Conservation (phyloP, 2,888 invertebrate species). For the Drosophila multiciliata region DNA sequence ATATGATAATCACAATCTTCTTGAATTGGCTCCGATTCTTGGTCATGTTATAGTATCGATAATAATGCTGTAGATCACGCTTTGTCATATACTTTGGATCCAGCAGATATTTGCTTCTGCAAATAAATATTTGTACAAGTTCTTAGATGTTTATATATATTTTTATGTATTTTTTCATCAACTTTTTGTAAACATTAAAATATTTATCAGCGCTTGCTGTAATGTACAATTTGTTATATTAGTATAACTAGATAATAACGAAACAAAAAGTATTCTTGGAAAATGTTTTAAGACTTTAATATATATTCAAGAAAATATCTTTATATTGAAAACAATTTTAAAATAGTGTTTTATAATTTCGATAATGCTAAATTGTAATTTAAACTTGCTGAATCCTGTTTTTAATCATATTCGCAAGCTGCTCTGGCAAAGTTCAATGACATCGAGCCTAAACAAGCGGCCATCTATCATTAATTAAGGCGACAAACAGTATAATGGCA, state of each 20-base stretch:
- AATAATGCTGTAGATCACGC: conserved; percentile 82
- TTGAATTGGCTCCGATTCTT: conserved; percentile 81
- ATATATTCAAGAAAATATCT: neutral
- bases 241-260: neutral
- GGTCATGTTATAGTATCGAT: conserved; percentile 82
- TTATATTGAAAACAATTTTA: neutral
- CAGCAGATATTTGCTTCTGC: conserved; percentile 81
- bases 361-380: neutral
- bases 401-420: neutral
- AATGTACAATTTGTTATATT: neutral
- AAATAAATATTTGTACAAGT: conserved; percentile 1
- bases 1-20: conserved; percentile 80
- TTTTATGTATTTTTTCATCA: neutral
- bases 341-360: neutral
- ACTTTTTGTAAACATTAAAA: neutral
- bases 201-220: neutral
- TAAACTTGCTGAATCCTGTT: neutral
- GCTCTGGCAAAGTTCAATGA: conserved; percentile 50
- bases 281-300: neutral
- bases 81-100: conserved; percentile 84
- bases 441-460: conserved; percentile 33
- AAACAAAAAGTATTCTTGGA: neutral
- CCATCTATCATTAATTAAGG: conserved; percentile 66
- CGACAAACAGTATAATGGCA: conserved; percentile 57
- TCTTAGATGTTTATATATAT: neutral